Conservation (phyloP, 2,113 vertebrate species). For the Apus apus region DNA sequence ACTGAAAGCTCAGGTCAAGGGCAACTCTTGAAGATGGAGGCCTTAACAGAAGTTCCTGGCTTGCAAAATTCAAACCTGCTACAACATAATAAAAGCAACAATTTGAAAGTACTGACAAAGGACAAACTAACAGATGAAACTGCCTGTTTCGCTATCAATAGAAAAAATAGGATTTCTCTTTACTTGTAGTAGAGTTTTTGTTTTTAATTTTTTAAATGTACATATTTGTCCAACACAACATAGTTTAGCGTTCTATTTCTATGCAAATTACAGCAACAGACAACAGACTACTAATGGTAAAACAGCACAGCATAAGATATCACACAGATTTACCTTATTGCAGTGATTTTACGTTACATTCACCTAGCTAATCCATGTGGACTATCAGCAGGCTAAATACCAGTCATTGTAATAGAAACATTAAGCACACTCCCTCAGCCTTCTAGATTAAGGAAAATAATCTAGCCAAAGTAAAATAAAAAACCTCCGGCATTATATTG, state of each 20-base stretch:
- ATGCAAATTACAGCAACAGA: background rate
- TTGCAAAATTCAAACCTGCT: background rate
- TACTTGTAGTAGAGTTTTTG: background rate
- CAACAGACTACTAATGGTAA: background rate
- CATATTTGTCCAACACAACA: background rate
- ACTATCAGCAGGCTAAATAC: background rate
- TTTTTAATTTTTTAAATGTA: background rate
- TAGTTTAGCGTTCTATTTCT: background rate
- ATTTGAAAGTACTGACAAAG: background rate
- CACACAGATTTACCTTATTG: background rate
- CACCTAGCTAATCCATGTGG: background rate
- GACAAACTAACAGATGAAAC: background rate
- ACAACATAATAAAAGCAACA: background rate
- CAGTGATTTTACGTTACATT: background rate
- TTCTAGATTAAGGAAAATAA: background rate
- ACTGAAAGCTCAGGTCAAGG: slow-evolving; percentile 8
- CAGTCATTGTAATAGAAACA: background rate
- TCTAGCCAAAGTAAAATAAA: background rate
- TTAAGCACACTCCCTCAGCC: background rate
- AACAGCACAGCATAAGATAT: background rate
- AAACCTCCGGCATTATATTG: background rate
- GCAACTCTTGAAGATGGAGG: slow-evolving; percentile 8
- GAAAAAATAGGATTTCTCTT: background rate
- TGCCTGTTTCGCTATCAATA: background rate
- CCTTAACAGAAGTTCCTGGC: background rate